phyloP scores from a whole-genome alignment of 2,113 vertebrate genomes.

The Ranitomeya imitator region DNA sequence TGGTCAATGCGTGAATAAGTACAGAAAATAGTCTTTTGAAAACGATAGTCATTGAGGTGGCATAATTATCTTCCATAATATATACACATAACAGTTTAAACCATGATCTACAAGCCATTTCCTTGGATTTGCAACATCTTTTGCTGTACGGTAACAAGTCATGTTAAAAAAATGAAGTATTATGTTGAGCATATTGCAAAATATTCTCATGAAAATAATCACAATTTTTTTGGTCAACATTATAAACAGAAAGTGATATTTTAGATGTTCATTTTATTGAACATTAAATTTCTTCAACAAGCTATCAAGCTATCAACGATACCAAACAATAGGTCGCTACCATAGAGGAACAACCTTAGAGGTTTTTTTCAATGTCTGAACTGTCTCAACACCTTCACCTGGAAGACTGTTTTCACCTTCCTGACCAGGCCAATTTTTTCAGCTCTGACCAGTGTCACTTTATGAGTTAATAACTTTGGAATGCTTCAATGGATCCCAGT shows the following conservation, averaged over 20 bases:
- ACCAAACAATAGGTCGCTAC: too few species aligned
- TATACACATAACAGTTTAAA: background rate
- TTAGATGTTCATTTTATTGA: background rate
- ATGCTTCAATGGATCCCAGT: too few species aligned
- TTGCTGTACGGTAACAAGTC: background rate
- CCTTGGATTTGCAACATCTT: background rate
- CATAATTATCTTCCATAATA: background rate
- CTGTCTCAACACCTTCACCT: too few species aligned
- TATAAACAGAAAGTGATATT: background rate
- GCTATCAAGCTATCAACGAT: too few species aligned
- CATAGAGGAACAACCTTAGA: too few species aligned
- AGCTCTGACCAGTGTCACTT: too few species aligned
- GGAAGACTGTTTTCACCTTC: too few species aligned
- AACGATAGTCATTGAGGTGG: background rate
- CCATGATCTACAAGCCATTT: background rate
- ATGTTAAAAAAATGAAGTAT: background rate
- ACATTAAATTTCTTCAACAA: too few species aligned
- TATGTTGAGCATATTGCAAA: background rate
- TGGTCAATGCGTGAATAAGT: conserved; percentile 1
- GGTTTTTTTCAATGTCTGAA: too few species aligned
- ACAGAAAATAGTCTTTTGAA: background rate
- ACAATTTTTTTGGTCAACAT: background rate
- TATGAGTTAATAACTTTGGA: too few species aligned
- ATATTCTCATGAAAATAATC: background rate
- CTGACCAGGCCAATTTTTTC: too few species aligned